phyloP scores from a whole-genome alignment of 2,888 invertebrate species.

The Papilio protenor region DNA sequence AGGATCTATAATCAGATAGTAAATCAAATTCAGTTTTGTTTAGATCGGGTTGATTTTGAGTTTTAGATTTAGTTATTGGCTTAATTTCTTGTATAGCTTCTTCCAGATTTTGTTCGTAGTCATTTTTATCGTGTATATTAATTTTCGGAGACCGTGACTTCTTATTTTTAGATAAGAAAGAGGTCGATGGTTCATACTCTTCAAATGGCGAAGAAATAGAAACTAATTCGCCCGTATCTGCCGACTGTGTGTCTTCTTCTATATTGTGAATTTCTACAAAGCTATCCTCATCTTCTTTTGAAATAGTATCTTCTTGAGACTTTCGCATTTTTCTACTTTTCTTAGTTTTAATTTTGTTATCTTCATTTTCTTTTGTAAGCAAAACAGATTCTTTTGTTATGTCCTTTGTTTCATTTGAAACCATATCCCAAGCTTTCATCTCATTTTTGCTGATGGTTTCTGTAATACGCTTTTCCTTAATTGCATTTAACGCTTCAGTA shows the following conservation, averaged over 20 bases:
- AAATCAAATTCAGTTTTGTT: slow-evolving; percentile 32
- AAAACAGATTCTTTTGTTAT: slow-evolving; percentile 48
- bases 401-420: slow-evolving; percentile 67
- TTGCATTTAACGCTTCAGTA: slow-evolving; percentile 43
- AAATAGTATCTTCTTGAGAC: slow-evolving; percentile 63
- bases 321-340: slow-evolving; percentile 66
- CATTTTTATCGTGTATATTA: slow-evolving; percentile 61
- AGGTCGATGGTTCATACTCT: slow-evolving; percentile 61
- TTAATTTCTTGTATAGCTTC: slow-evolving; percentile 53
- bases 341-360: slow-evolving; percentile 68
- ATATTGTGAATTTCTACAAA: slow-evolving; percentile 80
- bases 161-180: slow-evolving; percentile 64
- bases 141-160: slow-evolving; percentile 68
- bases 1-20: slow-evolving; percentile 31
- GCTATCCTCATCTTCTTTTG: slow-evolving; percentile 73
- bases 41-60: neutral
- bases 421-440: slow-evolving; percentile 79
- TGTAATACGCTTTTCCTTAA: slow-evolving; percentile 46
- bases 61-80: slow-evolving; percentile 50
- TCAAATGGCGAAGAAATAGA: slow-evolving; percentile 74
- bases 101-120: slow-evolving; percentile 54
- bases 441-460: slow-evolving; percentile 67
- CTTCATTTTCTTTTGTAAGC: slow-evolving; percentile 58
- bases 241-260: slow-evolving; percentile 72
- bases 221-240: slow-evolving; percentile 70